Percentiles rank a stretch among this genome's conserved stretches.
phyloP scores from a whole-genome alignment of 2,113 vertebrate genomes.

The Probosciger aterrimus region DNA sequence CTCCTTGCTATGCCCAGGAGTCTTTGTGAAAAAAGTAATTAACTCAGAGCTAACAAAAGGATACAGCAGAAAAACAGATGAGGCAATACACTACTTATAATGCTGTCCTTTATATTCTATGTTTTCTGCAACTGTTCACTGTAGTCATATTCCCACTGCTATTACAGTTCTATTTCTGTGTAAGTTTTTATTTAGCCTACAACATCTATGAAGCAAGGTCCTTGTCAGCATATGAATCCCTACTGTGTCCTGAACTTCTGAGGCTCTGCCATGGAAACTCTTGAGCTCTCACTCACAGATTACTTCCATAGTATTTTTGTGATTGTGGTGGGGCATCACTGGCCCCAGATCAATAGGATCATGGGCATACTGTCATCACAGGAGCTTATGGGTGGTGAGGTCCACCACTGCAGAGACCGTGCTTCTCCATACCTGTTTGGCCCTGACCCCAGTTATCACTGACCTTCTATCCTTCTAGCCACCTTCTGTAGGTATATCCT shows the following conservation, averaged over 20 bases:
- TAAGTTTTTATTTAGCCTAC: not conserved
- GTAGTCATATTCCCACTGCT: not conserved
- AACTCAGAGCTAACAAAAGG: not conserved
- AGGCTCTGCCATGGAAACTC: not conserved
- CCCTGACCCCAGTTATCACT: not conserved
- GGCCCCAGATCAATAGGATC: not conserved
- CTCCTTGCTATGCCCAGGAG: not conserved
- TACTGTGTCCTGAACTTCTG: not conserved
- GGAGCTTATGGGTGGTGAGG: not conserved
- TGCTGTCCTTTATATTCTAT: not conserved
- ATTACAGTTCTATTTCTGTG: not conserved
- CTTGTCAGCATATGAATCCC: not conserved
- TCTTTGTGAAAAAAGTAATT: not conserved
- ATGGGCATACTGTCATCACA: not conserved
- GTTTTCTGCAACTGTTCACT: not conserved
- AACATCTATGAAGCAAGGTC: not conserved
- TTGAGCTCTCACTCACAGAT: not conserved
- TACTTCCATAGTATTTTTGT: not conserved
- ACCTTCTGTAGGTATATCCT: not conserved
- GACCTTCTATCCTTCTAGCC: not conserved
- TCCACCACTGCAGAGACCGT: not conserved
- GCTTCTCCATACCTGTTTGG: not conserved
- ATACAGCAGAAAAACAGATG: not conserved
- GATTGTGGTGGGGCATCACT: not conserved
- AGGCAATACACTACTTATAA: not conserved